phyloP scores from a whole-genome alignment of 2,797 vertebrate species.

The Hemibagrus guttatus region DNA sequence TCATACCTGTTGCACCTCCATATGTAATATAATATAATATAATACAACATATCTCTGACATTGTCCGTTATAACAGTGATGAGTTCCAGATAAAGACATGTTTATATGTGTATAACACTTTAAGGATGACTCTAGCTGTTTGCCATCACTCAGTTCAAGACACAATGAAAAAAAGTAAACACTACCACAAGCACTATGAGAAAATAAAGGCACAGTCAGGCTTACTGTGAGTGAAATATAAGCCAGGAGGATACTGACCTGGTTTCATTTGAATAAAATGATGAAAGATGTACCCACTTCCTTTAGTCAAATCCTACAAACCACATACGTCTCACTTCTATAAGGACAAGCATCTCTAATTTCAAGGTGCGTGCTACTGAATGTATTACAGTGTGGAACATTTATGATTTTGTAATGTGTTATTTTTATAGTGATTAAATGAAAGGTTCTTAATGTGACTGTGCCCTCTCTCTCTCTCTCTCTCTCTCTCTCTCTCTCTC shows the following conservation, averaged over 20 bases:
- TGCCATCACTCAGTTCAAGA: background rate
- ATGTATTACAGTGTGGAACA: background rate
- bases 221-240: background rate
- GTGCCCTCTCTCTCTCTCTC: background rate
- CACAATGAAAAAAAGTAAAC: background rate
- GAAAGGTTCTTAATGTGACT: constrained; percentile 23
- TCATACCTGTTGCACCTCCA: background rate
- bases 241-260: background rate
- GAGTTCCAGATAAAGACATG: background rate
- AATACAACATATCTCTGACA: background rate
- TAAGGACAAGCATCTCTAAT: background rate
- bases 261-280: background rate
- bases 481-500: background rate
- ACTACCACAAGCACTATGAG: background rate
- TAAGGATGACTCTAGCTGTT: background rate
- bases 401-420: background rate
- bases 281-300: background rate
- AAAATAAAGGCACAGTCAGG: too few relatives aligned
- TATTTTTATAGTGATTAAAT: background rate
- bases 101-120: background rate
- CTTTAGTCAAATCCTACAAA: background rate
- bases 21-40: background rate
- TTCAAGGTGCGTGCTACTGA: background rate
- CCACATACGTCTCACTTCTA: background rate
- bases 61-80: background rate